Conservation (phyloP, 2,113 vertebrate species). For the Stictonetta naevosa region DNA sequence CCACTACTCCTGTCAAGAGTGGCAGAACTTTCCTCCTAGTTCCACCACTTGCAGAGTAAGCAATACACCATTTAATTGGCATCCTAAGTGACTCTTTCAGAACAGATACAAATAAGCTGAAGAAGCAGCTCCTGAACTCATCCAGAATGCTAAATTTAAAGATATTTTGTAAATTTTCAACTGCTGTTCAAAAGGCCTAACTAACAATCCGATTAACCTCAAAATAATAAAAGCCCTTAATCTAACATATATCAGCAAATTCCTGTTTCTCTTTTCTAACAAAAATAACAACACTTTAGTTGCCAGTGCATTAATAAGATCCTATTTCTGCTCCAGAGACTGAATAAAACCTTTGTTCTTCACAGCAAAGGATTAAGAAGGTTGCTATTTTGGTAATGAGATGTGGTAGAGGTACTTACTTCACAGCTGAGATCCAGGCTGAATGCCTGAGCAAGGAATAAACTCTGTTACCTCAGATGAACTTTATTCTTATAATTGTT, state of each 20-base stretch:
- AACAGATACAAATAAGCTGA: neutral
- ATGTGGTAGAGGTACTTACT: conserved; percentile 74
- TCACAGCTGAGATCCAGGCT: conserved; percentile 69
- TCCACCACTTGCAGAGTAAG: neutral
- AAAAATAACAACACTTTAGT: conserved; percentile 80
- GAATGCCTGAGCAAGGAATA: conserved; percentile 56
- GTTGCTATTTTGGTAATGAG: conserved; percentile 77
- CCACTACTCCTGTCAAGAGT: neutral
- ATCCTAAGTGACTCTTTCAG: neutral
- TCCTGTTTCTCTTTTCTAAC: conserved; percentile 80
- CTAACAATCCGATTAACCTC: conserved; percentile 73
- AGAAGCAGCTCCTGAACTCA: conserved; percentile 15
- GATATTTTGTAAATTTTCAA: conserved; percentile 24
- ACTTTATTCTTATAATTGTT: conserved; percentile 57
- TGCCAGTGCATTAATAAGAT: conserved; percentile 81
- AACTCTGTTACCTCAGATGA: conserved; percentile 75
- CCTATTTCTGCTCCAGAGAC: conserved; percentile 74
- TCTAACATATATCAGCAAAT: conserved; percentile 80
- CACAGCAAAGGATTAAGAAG: conserved; percentile 74
- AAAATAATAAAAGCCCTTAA: conserved; percentile 76
- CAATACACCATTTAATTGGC: neutral
- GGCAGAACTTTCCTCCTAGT: neutral
- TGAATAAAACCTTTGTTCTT: conserved; percentile 79
- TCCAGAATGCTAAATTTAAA: conserved; percentile 50
- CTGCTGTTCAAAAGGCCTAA: conserved; percentile 38